These are phyloP conservation scores for Cydia amplana DNA, from an alignment of 1,140 invertebrate species.

Conservation along the genomic window DNA sequence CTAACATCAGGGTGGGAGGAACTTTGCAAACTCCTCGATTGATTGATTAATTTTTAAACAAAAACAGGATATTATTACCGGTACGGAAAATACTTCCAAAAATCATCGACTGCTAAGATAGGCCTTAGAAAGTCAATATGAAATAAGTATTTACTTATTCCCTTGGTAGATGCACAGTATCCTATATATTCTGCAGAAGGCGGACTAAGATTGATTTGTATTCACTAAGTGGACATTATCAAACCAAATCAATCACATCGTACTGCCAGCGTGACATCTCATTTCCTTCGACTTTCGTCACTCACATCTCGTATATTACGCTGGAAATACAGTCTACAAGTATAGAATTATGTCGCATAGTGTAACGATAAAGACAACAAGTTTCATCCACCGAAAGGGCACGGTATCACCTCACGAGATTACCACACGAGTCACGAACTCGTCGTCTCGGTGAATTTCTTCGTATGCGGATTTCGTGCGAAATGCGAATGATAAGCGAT, in stretches of 20 bases:
- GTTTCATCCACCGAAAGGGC: neutral
- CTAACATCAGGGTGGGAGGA: no score
- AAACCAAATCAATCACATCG: neutral
- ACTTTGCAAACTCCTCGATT: no score
- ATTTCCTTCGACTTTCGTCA: neutral
- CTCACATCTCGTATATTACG: neutral
- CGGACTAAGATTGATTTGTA: no score
- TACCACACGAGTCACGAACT: neutral
- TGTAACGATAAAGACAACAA: neutral
- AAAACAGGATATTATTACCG: no score
- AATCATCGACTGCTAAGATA: no score
- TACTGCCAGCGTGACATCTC: neutral
- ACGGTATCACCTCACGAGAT: neutral
- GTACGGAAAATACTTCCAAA: no score
- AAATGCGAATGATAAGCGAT: slow-evolving; percentile 1
- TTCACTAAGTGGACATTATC: no score
- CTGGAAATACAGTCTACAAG: neutral
- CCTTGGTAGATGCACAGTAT: no score
- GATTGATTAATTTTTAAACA: no score
- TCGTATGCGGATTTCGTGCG: neutral
- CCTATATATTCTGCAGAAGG: no score
- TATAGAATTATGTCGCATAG: neutral
- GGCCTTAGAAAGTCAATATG: no score
- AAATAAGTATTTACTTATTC: no score
- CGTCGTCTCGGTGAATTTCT: neutral